phyloP scores from a whole-genome alignment of 64 coral and sea anemone genomes.

The Porites australiensis region DNA sequence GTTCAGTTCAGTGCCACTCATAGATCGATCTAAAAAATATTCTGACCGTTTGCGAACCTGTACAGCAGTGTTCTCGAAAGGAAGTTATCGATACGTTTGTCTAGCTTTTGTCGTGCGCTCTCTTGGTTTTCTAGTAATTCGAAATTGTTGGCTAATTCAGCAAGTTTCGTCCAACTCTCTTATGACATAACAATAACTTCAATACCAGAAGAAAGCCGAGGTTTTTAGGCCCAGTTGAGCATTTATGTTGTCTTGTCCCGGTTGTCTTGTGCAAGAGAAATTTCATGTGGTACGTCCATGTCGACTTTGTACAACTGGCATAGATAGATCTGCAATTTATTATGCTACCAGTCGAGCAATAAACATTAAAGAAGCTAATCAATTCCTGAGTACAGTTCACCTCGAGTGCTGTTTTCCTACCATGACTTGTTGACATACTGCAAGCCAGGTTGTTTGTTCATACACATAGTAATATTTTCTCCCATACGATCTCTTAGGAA shows the following conservation, averaged over 20 bases:
- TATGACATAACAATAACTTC: background rate
- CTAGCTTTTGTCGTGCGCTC: conserved; percentile 5
- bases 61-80: background rate
- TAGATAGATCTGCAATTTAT: conserved; percentile 16
- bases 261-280: background rate
- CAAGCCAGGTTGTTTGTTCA: no score
- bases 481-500: no score
- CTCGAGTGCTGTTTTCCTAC: background rate
- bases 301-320: conserved; percentile 44
- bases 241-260: background rate
- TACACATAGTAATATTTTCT: no score
- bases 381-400: background rate
- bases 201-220: conserved; percentile 6
- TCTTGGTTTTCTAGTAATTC: background rate
- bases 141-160: background rate
- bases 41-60: no score
- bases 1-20: no score
- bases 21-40: no score
- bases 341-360: background rate
- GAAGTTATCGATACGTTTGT: background rate
- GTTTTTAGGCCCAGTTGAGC: conserved; percentile 9
- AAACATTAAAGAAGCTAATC: conserved; percentile 12
- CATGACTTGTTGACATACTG: no score
- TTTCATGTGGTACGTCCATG: background rate
- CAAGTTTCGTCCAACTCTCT: background rate